phyloP scores from a whole-genome alignment of 1,140 invertebrate genomes.

The Antheraea mylitta region DNA sequence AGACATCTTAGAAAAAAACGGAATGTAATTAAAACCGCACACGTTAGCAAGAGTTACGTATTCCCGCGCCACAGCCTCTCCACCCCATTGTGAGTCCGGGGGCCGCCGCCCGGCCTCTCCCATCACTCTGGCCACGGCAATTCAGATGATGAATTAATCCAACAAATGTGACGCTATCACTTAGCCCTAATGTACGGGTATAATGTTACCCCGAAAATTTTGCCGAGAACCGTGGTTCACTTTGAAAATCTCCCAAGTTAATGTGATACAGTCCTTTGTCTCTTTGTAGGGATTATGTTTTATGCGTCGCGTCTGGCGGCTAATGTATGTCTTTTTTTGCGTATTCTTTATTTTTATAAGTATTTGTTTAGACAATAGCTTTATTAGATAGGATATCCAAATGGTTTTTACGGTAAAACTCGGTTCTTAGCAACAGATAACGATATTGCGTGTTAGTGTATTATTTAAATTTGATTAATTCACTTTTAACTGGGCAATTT shows the following conservation, averaged over 20 bases:
- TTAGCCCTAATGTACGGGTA: constrained; percentile 77
- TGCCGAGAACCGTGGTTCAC: constrained; percentile 28
- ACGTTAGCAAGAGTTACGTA: constrained; percentile 38
- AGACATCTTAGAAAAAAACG: constrained; percentile 12
- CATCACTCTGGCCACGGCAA: constrained; percentile 77
- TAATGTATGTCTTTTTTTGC: constrained; percentile 24
- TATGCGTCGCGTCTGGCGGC: constrained; percentile 19
- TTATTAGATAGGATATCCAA: neutral
- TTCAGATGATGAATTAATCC: constrained; percentile 78
- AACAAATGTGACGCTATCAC: constrained; percentile 77
- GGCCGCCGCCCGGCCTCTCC: constrained; percentile 34
- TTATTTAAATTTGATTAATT: too few relatives aligned
- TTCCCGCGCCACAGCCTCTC: neutral
- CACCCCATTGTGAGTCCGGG: constrained; percentile 21
- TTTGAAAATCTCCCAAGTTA: constrained; percentile 41
- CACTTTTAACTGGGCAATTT: too few relatives aligned
- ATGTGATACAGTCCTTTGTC: constrained; percentile 33
- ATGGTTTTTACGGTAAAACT: too few relatives aligned
- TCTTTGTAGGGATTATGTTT: constrained; percentile 24
- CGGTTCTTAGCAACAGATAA: too few relatives aligned
- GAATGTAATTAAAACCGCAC: constrained; percentile 48
- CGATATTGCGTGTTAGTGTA: too few relatives aligned
- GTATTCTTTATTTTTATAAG: neutral
- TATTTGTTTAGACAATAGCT: neutral
- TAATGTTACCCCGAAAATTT: constrained; percentile 74